Evolutionary conservation across 1,140 invertebrate genomes (phyloP).

Genomic region (Drosophila tsacasi): DNA sequence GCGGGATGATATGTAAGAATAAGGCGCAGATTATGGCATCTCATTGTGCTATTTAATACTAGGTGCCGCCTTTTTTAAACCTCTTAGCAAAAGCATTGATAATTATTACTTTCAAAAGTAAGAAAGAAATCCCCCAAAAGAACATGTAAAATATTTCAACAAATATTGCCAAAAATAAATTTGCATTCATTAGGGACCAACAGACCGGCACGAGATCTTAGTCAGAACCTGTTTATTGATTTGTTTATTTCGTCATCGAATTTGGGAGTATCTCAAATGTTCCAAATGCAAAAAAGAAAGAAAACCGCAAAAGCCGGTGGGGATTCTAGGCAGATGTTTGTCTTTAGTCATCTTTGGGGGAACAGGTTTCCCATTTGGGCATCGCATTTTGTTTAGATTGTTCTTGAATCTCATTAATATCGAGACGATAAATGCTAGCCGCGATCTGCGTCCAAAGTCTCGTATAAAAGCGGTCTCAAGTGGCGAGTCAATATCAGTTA

Average conservation of each 20-base stretch:
- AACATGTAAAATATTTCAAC: slow-evolving; percentile 11
- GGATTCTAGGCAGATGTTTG: slow-evolving; percentile 14
- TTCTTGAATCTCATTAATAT: slow-evolving; percentile 78
- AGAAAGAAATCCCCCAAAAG: slow-evolving; percentile 25
- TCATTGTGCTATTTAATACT: slow-evolving; percentile 16
- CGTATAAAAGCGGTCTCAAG: slow-evolving; percentile 46
- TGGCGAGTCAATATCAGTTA: slow-evolving; percentile 48
- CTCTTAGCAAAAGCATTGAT: neutral
- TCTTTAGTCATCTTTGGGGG: slow-evolving; percentile 32
- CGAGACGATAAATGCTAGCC: slow-evolving; percentile 54
- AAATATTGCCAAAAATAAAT: slow-evolving; percentile 27
- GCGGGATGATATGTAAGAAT: neutral
- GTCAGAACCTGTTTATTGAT: slow-evolving; percentile 28
- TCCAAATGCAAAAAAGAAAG: slow-evolving; percentile 15
- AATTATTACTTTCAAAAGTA: slow-evolving; percentile 24
- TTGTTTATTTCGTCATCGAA: slow-evolving; percentile 41
- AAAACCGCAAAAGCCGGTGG: slow-evolving; percentile 25
- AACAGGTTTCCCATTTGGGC: slow-evolving; percentile 39
- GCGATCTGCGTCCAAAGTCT: neutral
- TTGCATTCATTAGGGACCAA: slow-evolving; percentile 29
- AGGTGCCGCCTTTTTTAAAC: slow-evolving; percentile 18
- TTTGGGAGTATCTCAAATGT: slow-evolving; percentile 15
- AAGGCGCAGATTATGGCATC: neutral
- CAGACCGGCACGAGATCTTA: slow-evolving; percentile 29
- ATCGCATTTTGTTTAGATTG: slow-evolving; percentile 56